Evolutionary conservation across 2,888 invertebrate genomes (phyloP), one percentile per base, ranked within the genome.

Genomic region (Metopia argyrocephala): DNA sequence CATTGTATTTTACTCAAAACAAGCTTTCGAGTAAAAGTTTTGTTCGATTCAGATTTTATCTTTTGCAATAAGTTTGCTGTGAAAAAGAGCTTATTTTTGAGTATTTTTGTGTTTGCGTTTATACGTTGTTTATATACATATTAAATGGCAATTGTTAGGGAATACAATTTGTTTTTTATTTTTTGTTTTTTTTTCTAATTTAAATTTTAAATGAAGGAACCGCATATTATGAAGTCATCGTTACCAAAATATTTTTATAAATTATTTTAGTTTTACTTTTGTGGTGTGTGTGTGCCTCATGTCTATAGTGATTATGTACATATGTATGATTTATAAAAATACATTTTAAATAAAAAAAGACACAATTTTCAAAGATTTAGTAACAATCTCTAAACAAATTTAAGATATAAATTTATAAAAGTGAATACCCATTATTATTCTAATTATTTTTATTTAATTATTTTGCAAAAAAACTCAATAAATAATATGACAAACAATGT

Each of bases 161-260:
- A 46, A 46, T 71, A 71, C n/a, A 38, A 25, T 50, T 23, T 15
- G 23, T 57, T 9, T 38, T 38, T n/a, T n/a, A n/a, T n/a, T n/a
- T 46, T 48, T 57, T 56, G 21, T 21, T 27, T 70, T 75, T 31
- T 12, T 38, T 66, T 75, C 5, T 12, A n/a, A 62, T 71, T 54
- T 48, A 23, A 48, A 21, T 38, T 31, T 54, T 74, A n/a, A 18
- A 21, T 27, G 9, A 45, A 62, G 7, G 27, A 20, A 28, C 12
- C 31, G 12, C 27, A 45, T 4, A 23, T 31, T 50, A 81, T 81
- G 81, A 81, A 81, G 81, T 81, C 81, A 81, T 75, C 81, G 65
- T 54, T 76, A 54, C 73, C 64, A 59, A 76, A 80, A 76, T 76
- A 74, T 73, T 54, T 31, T 76, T 66, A 7, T n/a, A 38, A 74